Conservation (phyloP, 2,888 invertebrate species). For the Beris morrisii region DNA sequence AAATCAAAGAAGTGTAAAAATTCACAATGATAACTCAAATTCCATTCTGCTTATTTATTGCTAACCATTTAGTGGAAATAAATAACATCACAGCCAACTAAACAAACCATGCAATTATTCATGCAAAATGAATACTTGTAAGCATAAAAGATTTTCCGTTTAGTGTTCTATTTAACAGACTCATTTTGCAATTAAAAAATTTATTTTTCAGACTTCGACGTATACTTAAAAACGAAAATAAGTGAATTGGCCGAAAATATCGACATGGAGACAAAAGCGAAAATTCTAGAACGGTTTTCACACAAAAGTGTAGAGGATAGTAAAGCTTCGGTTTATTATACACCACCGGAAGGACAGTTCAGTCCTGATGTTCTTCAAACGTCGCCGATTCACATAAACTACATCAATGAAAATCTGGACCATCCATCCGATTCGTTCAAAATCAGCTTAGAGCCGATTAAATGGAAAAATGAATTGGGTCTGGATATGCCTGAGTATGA, state of each 20-base stretch:
- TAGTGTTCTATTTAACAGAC: too few species aligned
- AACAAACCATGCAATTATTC: too few species aligned
- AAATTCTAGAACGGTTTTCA: conserved; percentile 45
- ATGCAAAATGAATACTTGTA: too few species aligned
- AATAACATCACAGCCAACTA: too few species aligned
- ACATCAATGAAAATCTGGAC: conserved; percentile 52
- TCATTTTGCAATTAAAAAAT: background rate
- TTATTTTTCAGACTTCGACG: conserved; percentile 51
- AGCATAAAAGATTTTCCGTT: too few species aligned
- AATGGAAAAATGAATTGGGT: conserved; percentile 33
- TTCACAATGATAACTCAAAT: too few species aligned
- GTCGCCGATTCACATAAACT: conserved; percentile 60
- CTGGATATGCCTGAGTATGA: conserved; percentile 29
- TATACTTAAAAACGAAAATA: conserved; percentile 53
- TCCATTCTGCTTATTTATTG: too few species aligned
- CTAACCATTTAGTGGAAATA: too few species aligned
- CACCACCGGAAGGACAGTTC: conserved; percentile 69
- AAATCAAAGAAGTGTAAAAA: too few species aligned
- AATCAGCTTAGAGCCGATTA: conserved; percentile 42
- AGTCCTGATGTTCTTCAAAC: conserved; percentile 57
- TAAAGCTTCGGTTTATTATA: conserved; percentile 77
- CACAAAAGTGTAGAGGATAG: conserved; percentile 58
- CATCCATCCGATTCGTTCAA: conserved; percentile 47
- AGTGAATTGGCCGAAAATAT: conserved; percentile 45
- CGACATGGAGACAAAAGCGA: conserved; percentile 45